These are phyloP conservation scores for Hippocampus guttulatus DNA, from an alignment of 2,113 vertebrate genomes.

Conservation along the genomic window DNA sequence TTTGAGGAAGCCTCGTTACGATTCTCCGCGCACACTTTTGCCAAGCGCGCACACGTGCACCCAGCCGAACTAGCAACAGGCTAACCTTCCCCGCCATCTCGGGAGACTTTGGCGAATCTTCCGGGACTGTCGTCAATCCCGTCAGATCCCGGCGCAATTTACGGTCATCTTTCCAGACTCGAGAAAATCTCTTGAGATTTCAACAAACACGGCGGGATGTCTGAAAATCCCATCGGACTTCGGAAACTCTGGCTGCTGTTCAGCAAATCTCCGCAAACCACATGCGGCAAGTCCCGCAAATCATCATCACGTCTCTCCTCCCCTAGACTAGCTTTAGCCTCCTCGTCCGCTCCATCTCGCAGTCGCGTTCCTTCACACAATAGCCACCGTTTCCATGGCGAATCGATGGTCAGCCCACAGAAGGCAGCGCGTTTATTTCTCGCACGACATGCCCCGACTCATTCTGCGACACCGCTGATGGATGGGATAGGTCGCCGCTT, in stretches of 20 bases:
- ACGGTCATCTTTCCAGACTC: neutral
- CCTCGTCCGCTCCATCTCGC: conserved; percentile 34
- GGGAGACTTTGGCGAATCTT: neutral
- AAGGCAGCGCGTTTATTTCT: conserved; percentile 53
- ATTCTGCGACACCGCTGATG: conserved; percentile 43
- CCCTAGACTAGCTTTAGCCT: conserved; percentile 1
- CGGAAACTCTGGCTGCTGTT: no score
- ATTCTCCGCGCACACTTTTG: conserved; percentile 26
- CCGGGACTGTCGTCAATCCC: neutral
- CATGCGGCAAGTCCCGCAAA: neutral
- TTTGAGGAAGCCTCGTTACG: conserved; percentile 52
- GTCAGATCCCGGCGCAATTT: no score
- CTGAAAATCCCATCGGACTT: no score
- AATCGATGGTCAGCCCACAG: conserved; percentile 64
- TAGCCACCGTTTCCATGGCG: conserved; percentile 62
- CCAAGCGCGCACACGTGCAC: neutral
- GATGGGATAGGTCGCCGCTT: conserved; percentile 31
- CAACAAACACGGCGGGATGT: neutral
- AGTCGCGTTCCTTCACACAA: conserved; percentile 38
- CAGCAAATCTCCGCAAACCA: no score
- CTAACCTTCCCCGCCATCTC: neutral
- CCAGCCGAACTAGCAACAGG: conserved; percentile 35
- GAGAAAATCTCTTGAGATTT: neutral
- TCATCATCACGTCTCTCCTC: neutral
- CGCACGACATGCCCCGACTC: conserved; percentile 14